These are phyloP conservation scores for Mesocricetus auratus DNA, from an alignment of 2,113 vertebrate species.

Conservation along the genomic window DNA sequence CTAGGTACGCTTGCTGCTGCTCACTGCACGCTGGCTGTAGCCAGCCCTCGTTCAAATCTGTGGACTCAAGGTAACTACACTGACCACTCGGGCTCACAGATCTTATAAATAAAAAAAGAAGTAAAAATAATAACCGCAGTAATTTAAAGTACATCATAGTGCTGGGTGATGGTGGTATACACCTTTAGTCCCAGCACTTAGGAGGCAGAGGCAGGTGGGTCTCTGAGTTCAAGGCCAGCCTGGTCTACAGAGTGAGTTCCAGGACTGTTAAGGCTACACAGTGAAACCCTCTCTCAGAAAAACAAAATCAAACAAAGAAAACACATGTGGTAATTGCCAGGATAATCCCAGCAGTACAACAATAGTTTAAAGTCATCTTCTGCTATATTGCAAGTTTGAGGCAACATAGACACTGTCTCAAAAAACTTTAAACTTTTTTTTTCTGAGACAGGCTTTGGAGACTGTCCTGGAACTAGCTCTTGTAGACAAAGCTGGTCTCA, in stretches of 20 bases:
- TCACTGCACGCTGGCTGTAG: background rate
- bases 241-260: background rate
- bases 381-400: background rate
- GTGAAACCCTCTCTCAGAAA: background rate
- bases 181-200: background rate
- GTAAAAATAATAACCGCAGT: background rate
- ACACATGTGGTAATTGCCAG: background rate
- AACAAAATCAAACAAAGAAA: background rate
- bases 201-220: background rate
- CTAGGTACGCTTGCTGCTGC: background rate
- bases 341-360: no score
- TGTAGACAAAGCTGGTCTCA: no score
- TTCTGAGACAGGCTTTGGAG: no score
- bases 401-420: background rate
- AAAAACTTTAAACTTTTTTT: background rate
- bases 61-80: background rate
- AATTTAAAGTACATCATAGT: background rate
- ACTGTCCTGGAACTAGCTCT: no score
- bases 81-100: background rate
- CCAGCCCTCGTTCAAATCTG: background rate
- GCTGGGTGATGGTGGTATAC: fast-evolving
- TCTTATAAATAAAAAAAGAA: background rate
- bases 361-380: background rate
- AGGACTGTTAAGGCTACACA: background rate
- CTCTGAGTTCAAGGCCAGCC: background rate